Evolutionary conservation across 1,140 invertebrate genomes (phyloP).

Genomic region (Doryteuthis pealeii): DNA sequence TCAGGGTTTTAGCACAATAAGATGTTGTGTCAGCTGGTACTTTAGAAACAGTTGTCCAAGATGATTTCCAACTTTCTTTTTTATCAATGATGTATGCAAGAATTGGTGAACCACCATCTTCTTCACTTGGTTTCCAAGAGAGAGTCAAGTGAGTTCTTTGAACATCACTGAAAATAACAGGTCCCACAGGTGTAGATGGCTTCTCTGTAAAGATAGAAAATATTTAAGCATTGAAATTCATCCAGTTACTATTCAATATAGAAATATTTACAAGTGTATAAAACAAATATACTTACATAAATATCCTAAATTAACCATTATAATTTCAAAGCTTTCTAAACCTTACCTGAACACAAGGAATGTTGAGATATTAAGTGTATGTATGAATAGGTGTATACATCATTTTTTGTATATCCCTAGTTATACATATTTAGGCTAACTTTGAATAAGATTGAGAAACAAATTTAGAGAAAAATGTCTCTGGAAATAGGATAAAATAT

Average conservation of each 20-base stretch:
- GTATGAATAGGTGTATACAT: no score
- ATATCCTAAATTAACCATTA: no score
- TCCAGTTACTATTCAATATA: no score
- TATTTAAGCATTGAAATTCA: neutral
- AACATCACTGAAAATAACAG: slow-evolving; percentile 63
- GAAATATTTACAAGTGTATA: no score
- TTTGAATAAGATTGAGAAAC: no score
- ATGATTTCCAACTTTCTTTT: slow-evolving; percentile 57
- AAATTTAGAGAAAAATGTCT: no score
- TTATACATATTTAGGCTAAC: no score
- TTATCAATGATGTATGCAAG: slow-evolving; percentile 94
- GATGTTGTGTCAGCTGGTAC: slow-evolving; percentile 33
- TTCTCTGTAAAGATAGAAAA: slow-evolving; percentile 28
- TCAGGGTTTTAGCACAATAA: slow-evolving; percentile 63
- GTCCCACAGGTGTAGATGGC: slow-evolving; percentile 73
- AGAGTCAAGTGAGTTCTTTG: slow-evolving; percentile 70
- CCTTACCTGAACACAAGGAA: no score
- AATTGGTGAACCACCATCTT: slow-evolving; percentile 82
- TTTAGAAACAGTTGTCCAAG: slow-evolving; percentile 38
- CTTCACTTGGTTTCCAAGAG: slow-evolving; percentile 83
- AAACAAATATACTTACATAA: no score
- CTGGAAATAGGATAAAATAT: neutral
- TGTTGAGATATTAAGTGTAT: no score
- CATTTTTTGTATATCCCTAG: no score
- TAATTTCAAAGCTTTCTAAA: no score